Evolutionary conservation across 2,113 vertebrate species (phyloP).

Genomic region (Gorsachius goisagi): DNA sequence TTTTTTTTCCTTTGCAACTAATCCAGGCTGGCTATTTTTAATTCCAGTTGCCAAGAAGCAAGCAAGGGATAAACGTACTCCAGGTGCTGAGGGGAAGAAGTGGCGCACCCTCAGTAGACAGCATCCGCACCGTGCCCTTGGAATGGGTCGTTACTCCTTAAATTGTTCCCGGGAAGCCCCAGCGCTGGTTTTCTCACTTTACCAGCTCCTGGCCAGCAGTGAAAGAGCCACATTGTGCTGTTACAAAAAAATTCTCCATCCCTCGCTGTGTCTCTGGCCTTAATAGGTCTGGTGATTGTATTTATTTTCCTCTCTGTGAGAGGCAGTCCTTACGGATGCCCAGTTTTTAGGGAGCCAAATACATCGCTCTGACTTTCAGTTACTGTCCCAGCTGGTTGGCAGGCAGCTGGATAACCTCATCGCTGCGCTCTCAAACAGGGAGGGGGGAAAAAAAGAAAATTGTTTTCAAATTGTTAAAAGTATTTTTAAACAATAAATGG

Average conservation of each 20-base stretch:
- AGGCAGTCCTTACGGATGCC: background rate
- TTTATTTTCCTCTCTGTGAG: background rate
- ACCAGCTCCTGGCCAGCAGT: background rate
- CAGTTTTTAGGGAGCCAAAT: background rate
- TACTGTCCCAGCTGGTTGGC: background rate
- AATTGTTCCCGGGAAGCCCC: background rate
- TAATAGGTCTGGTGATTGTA: background rate
- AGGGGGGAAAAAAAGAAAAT: too few relatives aligned
- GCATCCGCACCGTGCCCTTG: background rate
- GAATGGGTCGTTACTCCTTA: background rate
- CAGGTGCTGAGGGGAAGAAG: background rate
- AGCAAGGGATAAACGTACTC: background rate
- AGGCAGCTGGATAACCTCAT: background rate
- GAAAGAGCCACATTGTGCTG: background rate
- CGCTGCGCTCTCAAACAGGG: fast-evolving
- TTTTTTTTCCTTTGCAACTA: background rate
- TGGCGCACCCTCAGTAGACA: background rate
- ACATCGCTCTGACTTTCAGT: fast-evolving
- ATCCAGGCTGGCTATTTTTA: slow-evolving; percentile 1
- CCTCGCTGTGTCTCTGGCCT: background rate
- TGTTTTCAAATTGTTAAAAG: background rate
- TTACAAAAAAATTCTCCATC: background rate
- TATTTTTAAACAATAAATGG: background rate
- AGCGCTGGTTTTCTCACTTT: background rate
- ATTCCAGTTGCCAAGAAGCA: background rate